Conservation (phyloP, 1,140 invertebrate genomes). For the Lerema accius region DNA sequence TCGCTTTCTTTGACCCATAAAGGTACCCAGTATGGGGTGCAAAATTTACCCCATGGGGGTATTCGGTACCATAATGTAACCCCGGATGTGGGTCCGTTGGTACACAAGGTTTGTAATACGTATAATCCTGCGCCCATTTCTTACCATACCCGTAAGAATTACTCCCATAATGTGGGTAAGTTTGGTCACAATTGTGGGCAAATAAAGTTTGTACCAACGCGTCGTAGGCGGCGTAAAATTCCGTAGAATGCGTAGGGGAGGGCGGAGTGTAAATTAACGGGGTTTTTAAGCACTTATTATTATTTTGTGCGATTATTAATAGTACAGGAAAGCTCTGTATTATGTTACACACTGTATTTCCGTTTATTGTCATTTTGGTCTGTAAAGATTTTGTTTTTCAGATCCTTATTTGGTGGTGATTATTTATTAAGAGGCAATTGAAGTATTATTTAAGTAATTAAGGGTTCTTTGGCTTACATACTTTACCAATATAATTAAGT, state of each 20-base stretch:
- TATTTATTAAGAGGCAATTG: too few species aligned
- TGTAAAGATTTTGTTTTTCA: too few species aligned
- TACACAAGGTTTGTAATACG: slow-evolving; percentile 44
- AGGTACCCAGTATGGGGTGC: slow-evolving; percentile 23
- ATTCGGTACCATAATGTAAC: slow-evolving; percentile 26
- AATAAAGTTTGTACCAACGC: slow-evolving; percentile 60
- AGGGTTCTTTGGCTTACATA: too few species aligned
- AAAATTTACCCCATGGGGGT: slow-evolving; percentile 22
- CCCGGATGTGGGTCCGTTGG: slow-evolving; percentile 8
- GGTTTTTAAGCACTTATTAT: slow-evolving; percentile 64
- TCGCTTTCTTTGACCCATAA: slow-evolving; percentile 31
- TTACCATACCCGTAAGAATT: slow-evolving; percentile 41
- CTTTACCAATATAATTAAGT: too few species aligned
- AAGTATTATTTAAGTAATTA: too few species aligned
- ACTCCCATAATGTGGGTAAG: slow-evolving; percentile 32
- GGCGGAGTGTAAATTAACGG: slow-evolving; percentile 71
- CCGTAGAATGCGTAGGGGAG: slow-evolving; percentile 59
- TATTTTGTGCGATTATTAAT: slow-evolving; percentile 68
- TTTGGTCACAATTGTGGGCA: slow-evolving; percentile 36
- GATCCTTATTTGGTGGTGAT: too few species aligned
- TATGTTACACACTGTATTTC: slow-evolving; percentile 60
- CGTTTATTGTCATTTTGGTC: slow-evolving; percentile 55
- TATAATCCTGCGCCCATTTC: slow-evolving; percentile 38
- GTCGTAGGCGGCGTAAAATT: slow-evolving; percentile 71
- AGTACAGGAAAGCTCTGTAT: slow-evolving; percentile 69